Conservation (phyloP, 2,888 invertebrate genomes). For the Tetragonula carbonaria region DNA sequence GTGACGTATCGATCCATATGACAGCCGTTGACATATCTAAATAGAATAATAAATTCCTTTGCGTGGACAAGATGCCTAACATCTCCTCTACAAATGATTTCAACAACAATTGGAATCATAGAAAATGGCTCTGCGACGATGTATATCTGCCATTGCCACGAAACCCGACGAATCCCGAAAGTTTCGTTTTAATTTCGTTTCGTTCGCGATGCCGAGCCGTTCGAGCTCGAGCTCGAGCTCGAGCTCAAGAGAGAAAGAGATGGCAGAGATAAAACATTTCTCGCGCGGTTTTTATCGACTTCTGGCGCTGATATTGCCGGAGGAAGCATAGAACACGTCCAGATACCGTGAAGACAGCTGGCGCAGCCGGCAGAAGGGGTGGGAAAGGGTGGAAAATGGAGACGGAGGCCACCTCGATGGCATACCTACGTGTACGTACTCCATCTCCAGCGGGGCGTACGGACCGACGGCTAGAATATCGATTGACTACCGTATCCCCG, state of each 20-base stretch:
- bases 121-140: too few species aligned
- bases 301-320: conserved; percentile 44
- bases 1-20: too few species aligned
- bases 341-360: conserved; percentile 52
- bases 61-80: too few species aligned
- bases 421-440: conserved; percentile 69
- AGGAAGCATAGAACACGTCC: conserved; percentile 28
- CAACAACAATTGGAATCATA: too few species aligned
- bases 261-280: conserved; percentile 6
- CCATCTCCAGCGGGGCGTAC: conserved; percentile 61
- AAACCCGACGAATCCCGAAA: conserved; percentile 1
- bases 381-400: conserved; percentile 40
- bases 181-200: conserved; percentile 27
- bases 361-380: conserved; percentile 6
- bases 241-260: not conserved
- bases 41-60: too few species aligned
- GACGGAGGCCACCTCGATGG: conserved; percentile 50
- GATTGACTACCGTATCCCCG: conserved; percentile 67
- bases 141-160: too few species aligned
- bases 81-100: too few species aligned
- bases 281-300: conserved; percentile 31
- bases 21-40: too few species aligned
- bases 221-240: not conserved
- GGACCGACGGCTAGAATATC: conserved; percentile 69
- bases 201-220: not conserved